Percentiles rank a stretch among this genome's conserved stretches.
Conservation (phyloP, 2,888 invertebrate genomes). For the Erebia palarica region DNA sequence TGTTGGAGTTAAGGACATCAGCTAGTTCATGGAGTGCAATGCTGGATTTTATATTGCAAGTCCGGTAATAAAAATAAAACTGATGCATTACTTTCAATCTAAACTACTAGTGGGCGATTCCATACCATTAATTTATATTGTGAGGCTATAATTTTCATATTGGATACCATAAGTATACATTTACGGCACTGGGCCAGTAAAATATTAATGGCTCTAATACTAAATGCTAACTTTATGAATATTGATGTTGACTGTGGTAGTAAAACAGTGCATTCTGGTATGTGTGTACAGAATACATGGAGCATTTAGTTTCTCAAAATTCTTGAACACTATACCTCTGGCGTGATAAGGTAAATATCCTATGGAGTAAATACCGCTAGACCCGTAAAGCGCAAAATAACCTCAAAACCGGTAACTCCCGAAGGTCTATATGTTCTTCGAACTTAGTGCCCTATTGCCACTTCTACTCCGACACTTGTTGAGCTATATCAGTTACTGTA, state of each 20-base stretch:
- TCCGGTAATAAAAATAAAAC: not conserved
- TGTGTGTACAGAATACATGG: not conserved
- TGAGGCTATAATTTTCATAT: conserved; percentile 14
- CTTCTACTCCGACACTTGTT: too few species aligned
- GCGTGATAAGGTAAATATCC: too few species aligned
- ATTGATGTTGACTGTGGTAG: not conserved
- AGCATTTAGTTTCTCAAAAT: not conserved
- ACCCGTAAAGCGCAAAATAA: too few species aligned
- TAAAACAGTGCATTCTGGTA: not conserved
- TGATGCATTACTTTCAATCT: conserved; percentile 6
- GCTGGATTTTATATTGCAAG: not conserved
- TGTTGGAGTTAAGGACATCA: not conserved
- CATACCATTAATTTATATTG: not conserved
- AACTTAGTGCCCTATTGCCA: too few species aligned
- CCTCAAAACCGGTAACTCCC: too few species aligned
- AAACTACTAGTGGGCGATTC: not conserved
- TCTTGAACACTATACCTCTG: not conserved
- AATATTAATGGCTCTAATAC: conserved; percentile 13
- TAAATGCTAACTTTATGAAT: conserved; percentile 16
- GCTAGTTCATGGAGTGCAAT: not conserved
- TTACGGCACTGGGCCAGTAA: conserved; percentile 3
- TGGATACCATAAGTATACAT: conserved; percentile 13
- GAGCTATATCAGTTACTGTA: too few species aligned
- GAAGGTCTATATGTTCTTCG: too few species aligned
- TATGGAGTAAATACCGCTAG: too few species aligned